Evolutionary conservation across 1,140 invertebrate species (phyloP).

Genomic region (Drosophila takahashii): DNA sequence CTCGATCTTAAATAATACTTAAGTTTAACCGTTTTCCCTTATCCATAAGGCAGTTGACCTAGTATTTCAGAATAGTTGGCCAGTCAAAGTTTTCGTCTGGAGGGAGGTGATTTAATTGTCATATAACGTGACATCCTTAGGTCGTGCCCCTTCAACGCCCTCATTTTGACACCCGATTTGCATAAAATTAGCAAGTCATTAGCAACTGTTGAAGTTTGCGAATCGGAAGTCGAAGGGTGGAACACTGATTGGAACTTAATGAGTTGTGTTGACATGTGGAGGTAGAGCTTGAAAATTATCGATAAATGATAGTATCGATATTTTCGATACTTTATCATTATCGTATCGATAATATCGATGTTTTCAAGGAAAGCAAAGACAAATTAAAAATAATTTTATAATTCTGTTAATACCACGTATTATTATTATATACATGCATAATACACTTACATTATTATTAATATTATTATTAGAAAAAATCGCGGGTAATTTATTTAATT

Average conservation of each 20-base stretch:
- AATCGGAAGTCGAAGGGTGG: constrained; percentile 16
- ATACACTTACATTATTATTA: no score
- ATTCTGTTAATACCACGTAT: no score
- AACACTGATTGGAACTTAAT: constrained; percentile 52
- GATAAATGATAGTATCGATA: no score
- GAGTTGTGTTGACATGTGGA: constrained; percentile 54
- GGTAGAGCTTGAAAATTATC: no score
- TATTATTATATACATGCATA: no score
- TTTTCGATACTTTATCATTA: no score
- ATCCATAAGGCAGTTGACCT: not conserved
- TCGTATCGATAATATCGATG: no score
- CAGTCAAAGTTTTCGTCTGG: constrained; percentile 1
- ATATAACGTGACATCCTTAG: constrained; percentile 29
- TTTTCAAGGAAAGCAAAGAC: no score
- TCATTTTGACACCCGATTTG: constrained; percentile 62
- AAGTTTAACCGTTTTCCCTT: constrained; percentile 8
- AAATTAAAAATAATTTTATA: no score
- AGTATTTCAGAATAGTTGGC: not conserved
- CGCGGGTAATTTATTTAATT: no score
- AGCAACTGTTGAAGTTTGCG: constrained; percentile 25
- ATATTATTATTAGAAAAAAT: no score
- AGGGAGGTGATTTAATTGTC: constrained; percentile 37
- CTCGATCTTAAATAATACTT: constrained; percentile 3
- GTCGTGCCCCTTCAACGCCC: constrained; percentile 28
- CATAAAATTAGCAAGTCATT: constrained; percentile 74